These are phyloP conservation scores for Drosophila dives DNA, from an alignment of 2,888 invertebrate species.

Conservation along the genomic window DNA sequence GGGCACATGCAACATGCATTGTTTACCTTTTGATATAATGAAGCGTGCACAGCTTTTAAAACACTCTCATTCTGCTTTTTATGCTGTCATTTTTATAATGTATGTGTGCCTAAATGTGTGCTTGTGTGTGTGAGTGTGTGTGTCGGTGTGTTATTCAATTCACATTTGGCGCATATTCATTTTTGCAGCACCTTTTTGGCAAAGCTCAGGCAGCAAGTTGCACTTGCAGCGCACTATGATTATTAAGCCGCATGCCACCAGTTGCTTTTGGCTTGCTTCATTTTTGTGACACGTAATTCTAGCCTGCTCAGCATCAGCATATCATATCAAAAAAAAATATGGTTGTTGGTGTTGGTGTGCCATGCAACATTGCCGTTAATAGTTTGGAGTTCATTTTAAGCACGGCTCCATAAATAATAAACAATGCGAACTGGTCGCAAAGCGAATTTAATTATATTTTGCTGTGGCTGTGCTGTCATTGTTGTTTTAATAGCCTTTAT, in stretches of 20 bases:
- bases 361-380: slow-evolving; percentile 21
- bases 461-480: slow-evolving; percentile 33
- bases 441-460: slow-evolving; percentile 47
- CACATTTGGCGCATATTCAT: not conserved
- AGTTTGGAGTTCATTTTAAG: slow-evolving; percentile 35
- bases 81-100: slow-evolving; percentile 5
- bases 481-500: slow-evolving; percentile 53
- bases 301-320: slow-evolving; percentile 13
- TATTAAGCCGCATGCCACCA: slow-evolving; percentile 27
- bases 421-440: slow-evolving; percentile 17
- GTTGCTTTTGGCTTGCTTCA: slow-evolving; percentile 34
- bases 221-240: slow-evolving; percentile 6
- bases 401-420: slow-evolving; percentile 14
- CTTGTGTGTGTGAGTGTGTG: not conserved
- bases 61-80: not conserved
- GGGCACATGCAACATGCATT: slow-evolving; percentile 1
- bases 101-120: not conserved
- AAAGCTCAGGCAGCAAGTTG: slow-evolving; percentile 29
- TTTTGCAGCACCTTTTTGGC: not conserved
- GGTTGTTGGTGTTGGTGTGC: slow-evolving; percentile 9
- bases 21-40: not conserved
- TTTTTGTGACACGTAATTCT: slow-evolving; percentile 33
- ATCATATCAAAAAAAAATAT: slow-evolving; percentile 13
- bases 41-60: not conserved
- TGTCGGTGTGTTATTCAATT: slow-evolving; percentile 1